Base-by-base conservation (phyloP, 2,888 invertebrate genomes). In the Volucella zonaria region DNA sequence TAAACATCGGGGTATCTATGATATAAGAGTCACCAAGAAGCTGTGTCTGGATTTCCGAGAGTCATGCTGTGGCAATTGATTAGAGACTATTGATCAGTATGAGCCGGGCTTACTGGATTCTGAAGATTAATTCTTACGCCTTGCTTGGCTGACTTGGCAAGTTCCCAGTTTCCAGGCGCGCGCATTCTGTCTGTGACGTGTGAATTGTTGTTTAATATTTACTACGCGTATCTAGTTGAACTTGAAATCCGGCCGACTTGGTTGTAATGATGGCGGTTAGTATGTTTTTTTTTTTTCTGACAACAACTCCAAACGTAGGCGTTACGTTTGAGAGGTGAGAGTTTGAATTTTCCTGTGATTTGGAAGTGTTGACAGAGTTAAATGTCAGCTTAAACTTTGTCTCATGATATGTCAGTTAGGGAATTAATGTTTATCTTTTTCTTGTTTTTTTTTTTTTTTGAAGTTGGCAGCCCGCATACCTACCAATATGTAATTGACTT, bases 131-230 rank as follows among this genome's bases (percentile, higher is more conserved):
- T 78, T 68, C 77, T 51, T 62, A 42, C 67, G 38, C 70, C 18
- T 51, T 66, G 66, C 66, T 62, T 71, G 56, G 14, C 11, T 14
- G 11, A 38, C 52, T 38, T 54, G 31, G 31, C 52, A 45, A 45
- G 45, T 64, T 47, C 15, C 9, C 54, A 45, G 18, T 67, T 81
- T 70, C 70, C 75, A 64, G 56, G 51, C n/a, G 61, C 59, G 18
- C 52, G n/a, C 58, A 18, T 18, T 61, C 38, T 23, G 59, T n/a
- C 45, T 78, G 74, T 75, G 79, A 83, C 86, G 83, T 80, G 83
- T 83, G 74, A 86, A 86, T 79, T 83, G 79, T 83, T 86, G 80
- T 83, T 86, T 83, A 80, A 74, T 83, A 83, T 86, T 83, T 80
- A 23, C 18, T 23, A 83, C 77, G 86, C 86, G 83, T 64, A 64